Percentiles rank a stretch among this genome's conserved stretches.
phyloP scores from a whole-genome alignment of 2,888 invertebrate species.

The Toxonevra muliebris region DNA sequence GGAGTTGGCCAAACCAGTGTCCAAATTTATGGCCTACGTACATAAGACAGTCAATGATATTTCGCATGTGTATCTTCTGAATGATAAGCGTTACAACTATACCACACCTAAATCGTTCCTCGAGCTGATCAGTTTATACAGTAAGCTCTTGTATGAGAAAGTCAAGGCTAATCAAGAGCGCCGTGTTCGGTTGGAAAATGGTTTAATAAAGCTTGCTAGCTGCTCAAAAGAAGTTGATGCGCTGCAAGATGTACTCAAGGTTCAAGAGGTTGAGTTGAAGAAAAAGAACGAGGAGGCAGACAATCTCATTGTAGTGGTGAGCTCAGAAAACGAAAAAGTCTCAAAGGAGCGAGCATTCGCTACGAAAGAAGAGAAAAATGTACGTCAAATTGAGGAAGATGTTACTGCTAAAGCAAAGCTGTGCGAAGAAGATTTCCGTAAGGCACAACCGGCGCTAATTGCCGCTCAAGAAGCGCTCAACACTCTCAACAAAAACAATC shows the following conservation, averaged over 20 bases:
- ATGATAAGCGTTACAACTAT: slow-evolving; percentile 92
- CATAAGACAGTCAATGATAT: slow-evolving; percentile 89
- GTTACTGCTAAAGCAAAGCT: slow-evolving; percentile 85
- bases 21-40: slow-evolving; percentile 89
- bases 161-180: slow-evolving; percentile 76
- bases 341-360: slow-evolving; percentile 84
- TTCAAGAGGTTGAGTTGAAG: slow-evolving; percentile 84
- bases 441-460: slow-evolving; percentile 89
- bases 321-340: slow-evolving; percentile 90
- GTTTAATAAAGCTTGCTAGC: slow-evolving; percentile 85
- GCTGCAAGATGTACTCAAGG: slow-evolving; percentile 75
- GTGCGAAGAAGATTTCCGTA: slow-evolving; percentile 88
- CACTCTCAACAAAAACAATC: slow-evolving; percentile 90
- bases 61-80: slow-evolving; percentile 80
- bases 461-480: slow-evolving; percentile 92
- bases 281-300: slow-evolving; percentile 92
- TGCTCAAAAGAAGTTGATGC: slow-evolving; percentile 88
- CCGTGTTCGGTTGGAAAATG: slow-evolving; percentile 84
- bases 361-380: slow-evolving; percentile 88
- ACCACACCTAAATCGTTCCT: slow-evolving; percentile 96
- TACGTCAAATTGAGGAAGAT: slow-evolving; percentile 87
- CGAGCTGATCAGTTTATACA: slow-evolving; percentile 87
- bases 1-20: slow-evolving; percentile 72
- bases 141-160: slow-evolving; percentile 76
- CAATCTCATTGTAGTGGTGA: slow-evolving; percentile 84